Evolutionary conservation across 2,797 vertebrate genomes (phyloP).

Genomic region (Cynopterus sphinx): DNA sequence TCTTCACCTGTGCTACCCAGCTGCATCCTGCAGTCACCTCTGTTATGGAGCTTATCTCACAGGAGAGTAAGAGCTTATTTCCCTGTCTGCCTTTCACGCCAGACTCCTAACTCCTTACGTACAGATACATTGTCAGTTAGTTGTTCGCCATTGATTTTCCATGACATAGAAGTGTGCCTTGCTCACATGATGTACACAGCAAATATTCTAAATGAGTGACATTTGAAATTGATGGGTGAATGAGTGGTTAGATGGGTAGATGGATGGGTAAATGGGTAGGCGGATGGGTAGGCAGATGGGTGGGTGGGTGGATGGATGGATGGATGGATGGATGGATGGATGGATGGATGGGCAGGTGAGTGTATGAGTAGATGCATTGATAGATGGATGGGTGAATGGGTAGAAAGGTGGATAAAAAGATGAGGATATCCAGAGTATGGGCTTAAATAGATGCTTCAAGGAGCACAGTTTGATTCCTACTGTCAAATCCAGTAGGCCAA

Average conservation of each 20-base stretch:
- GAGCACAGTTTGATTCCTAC: neutral
- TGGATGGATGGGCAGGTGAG: neutral
- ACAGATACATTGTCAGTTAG: neutral
- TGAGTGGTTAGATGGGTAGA: neutral
- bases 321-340: neutral
- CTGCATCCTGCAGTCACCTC: neutral
- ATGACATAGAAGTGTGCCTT: neutral
- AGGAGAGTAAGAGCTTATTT: neutral
- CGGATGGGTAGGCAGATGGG: fast-evolving
- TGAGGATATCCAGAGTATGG: neutral
- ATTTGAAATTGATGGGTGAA: neutral
- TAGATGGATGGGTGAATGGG: too few relatives aligned
- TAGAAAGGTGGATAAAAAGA: neutral
- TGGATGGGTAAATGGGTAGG: neutral
- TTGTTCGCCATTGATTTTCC: neutral
- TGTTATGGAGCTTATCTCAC: neutral
- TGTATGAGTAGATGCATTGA: too few relatives aligned
- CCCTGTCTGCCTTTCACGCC: neutral
- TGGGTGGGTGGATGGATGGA: neutral
- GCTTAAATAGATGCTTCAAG: neutral
- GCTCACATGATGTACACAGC: neutral
- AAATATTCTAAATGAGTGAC: neutral
- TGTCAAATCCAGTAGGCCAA: neutral
- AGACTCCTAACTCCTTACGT: neutral
- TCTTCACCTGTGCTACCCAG: fast-evolving